These are phyloP conservation scores for Plagodis dolabraria DNA, from an alignment of 2,888 invertebrate species.

Conservation along the genomic window DNA sequence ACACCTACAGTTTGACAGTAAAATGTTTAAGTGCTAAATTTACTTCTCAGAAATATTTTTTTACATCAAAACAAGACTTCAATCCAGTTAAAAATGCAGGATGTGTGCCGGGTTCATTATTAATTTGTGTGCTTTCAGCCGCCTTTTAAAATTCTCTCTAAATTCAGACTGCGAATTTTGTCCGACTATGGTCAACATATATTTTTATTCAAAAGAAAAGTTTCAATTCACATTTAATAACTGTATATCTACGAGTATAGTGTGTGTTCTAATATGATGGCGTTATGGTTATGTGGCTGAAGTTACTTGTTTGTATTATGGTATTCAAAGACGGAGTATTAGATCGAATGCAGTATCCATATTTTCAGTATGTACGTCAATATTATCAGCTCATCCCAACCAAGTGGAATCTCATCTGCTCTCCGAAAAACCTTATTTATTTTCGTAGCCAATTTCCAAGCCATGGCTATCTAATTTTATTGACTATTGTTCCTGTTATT, in stretches of 20 bases:
- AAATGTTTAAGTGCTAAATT: neutral
- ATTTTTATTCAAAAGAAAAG: conserved; percentile 6
- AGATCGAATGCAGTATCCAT: conserved; percentile 23
- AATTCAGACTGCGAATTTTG: conserved; percentile 5
- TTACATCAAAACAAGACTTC: conserved; percentile 1
- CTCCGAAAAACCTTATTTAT: conserved; percentile 61
- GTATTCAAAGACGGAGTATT: conserved; percentile 1
- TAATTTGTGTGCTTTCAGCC: conserved; percentile 15
- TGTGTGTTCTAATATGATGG: neutral
- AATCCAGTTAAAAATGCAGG: conserved; percentile 1
- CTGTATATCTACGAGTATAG: neutral
- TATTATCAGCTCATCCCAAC: conserved; percentile 55
- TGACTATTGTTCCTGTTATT: conserved; percentile 80
- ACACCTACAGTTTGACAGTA: neutral
- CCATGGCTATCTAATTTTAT: conserved; percentile 76
- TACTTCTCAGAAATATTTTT: neutral
- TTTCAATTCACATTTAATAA: conserved; percentile 2
- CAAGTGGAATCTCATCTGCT: conserved; percentile 57
- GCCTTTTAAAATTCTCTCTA: neutral
- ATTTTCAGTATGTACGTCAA: conserved; percentile 44
- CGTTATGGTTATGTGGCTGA: no score
- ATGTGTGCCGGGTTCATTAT: conserved; percentile 12
- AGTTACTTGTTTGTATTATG: neutral
- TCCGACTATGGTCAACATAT: conserved; percentile 1
- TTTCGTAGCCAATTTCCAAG: conserved; percentile 64